phyloP scores from a whole-genome alignment of 2,888 invertebrate genomes.

The Chloroclystis v-ata region DNA sequence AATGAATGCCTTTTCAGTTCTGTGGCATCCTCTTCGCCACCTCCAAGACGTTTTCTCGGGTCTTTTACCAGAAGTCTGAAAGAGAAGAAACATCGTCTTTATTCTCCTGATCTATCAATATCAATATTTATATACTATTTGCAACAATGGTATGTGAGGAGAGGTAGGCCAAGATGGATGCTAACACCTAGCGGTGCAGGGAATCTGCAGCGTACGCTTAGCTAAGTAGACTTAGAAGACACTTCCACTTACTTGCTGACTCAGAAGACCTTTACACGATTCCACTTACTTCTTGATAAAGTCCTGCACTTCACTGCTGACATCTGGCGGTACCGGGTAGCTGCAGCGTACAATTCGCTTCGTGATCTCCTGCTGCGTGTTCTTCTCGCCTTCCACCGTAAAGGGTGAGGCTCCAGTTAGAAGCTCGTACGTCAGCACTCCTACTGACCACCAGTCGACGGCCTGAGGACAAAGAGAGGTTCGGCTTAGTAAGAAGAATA shows the following conservation, averaged over 20 bases:
- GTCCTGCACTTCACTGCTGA: constrained; percentile 83
- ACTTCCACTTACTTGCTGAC: too few relatives aligned
- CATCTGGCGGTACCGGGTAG: constrained; percentile 91
- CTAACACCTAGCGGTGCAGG: too few relatives aligned
- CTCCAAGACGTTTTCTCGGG: constrained; percentile 91
- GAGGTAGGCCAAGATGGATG: too few relatives aligned
- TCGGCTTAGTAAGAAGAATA: background rate
- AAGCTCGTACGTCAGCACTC: constrained; percentile 96
- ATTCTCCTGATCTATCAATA: background rate
- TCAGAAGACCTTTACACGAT: too few relatives aligned
- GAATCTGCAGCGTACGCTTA: too few relatives aligned
- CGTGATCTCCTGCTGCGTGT: constrained; percentile 96
- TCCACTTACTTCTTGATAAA: constrained; percentile 77
- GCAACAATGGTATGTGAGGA: too few relatives aligned
- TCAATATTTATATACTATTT: too few relatives aligned
- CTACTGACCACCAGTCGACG: constrained; percentile 99
- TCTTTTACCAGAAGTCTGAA: constrained; percentile 90
- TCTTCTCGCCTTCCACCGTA: constrained; percentile 95
- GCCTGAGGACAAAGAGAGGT: constrained; percentile 79
- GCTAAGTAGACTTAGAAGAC: too few relatives aligned
- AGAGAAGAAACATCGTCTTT: background rate
- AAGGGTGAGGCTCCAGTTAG: constrained; percentile 98
- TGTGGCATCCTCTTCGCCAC: constrained; percentile 88
- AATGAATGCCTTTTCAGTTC: constrained; percentile 95
- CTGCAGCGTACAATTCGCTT: constrained; percentile 90